These are phyloP conservation scores for Drosophila jambulina DNA, from an alignment of 1,140 invertebrate species.

Conservation along the genomic window DNA sequence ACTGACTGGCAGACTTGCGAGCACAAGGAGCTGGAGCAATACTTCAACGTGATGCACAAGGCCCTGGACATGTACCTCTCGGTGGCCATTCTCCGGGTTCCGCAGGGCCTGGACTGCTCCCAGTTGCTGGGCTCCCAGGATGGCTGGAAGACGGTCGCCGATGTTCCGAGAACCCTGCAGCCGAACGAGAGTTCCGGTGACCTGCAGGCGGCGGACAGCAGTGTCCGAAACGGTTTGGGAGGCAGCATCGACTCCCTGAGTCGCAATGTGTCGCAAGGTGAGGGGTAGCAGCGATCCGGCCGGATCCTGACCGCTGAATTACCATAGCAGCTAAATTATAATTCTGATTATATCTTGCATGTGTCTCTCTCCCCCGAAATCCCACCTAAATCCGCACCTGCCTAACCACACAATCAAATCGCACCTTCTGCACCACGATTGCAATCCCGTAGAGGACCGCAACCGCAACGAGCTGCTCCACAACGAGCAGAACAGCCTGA, in stretches of 20 bases:
- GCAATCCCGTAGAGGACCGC: slow-evolving; percentile 63
- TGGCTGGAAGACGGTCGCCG: slow-evolving; percentile 61
- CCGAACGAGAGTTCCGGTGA: slow-evolving; percentile 83
- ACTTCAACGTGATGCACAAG: slow-evolving; percentile 97
- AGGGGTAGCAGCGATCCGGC: background rate
- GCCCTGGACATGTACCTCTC: slow-evolving; percentile 97
- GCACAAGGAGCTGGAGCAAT: slow-evolving; percentile 90
- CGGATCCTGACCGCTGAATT: background rate
- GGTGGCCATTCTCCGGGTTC: slow-evolving; percentile 93
- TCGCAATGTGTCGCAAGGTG: slow-evolving; percentile 83
- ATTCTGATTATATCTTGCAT: slow-evolving; percentile 54
- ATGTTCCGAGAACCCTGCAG: slow-evolving; percentile 77
- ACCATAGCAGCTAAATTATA: background rate
- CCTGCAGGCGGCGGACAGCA: slow-evolving; percentile 69
- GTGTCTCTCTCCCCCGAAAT: slow-evolving; percentile 5
- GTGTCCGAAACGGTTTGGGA: slow-evolving; percentile 64
- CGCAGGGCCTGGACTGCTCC: slow-evolving; percentile 92
- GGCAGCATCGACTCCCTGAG: slow-evolving; percentile 83
- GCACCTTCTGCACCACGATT: slow-evolving; percentile 58
- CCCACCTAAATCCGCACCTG: slow-evolving; percentile 40
- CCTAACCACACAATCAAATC: slow-evolving; percentile 43
- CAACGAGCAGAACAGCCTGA: slow-evolving; percentile 59
- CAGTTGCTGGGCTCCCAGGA: slow-evolving; percentile 87
- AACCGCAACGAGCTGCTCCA: slow-evolving; percentile 50
- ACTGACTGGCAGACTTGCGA: slow-evolving; percentile 93